Conservation (phyloP, 2,888 invertebrate genomes). For the Ametastegia equiseti region DNA sequence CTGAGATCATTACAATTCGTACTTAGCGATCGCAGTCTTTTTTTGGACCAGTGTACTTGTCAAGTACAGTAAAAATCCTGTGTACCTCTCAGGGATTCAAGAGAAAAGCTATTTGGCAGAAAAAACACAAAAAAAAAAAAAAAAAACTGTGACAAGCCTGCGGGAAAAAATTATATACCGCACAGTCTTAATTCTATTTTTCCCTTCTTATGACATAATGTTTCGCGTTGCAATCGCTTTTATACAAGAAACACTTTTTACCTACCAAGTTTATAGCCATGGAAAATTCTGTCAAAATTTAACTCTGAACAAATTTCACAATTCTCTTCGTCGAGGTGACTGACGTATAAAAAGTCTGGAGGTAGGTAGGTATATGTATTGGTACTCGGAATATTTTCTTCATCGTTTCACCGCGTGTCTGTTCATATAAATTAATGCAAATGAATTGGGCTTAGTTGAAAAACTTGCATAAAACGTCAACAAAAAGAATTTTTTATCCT, state of each 20-base stretch:
- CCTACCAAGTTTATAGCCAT: no score
- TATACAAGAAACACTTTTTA: neutral
- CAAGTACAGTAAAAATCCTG: no score
- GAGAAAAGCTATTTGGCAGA: no score
- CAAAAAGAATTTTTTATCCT: neutral
- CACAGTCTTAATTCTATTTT: slow-evolving; percentile 8
- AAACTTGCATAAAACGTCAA: neutral
- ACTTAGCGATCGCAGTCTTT: no score
- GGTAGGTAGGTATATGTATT: no score
- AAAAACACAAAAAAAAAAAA: neutral
- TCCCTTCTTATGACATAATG: no score
- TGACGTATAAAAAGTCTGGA: slow-evolving; percentile 1
- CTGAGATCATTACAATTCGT: no score
- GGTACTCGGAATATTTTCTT: neutral
- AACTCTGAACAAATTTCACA: neutral
- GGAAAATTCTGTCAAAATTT: neutral
- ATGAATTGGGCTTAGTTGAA: neutral
- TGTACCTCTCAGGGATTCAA: no score
- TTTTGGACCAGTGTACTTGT: no score
- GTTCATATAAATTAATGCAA: neutral
- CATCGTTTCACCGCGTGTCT: neutral
- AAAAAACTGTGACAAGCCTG: neutral
- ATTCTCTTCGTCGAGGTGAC: neutral
- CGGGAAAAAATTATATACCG: slow-evolving; percentile 7
- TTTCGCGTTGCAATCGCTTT: slow-evolving; percentile 26